These are phyloP conservation scores for Harpegnathos saltator DNA, from an alignment of 1,140 invertebrate genomes.

Conservation along the genomic window DNA sequence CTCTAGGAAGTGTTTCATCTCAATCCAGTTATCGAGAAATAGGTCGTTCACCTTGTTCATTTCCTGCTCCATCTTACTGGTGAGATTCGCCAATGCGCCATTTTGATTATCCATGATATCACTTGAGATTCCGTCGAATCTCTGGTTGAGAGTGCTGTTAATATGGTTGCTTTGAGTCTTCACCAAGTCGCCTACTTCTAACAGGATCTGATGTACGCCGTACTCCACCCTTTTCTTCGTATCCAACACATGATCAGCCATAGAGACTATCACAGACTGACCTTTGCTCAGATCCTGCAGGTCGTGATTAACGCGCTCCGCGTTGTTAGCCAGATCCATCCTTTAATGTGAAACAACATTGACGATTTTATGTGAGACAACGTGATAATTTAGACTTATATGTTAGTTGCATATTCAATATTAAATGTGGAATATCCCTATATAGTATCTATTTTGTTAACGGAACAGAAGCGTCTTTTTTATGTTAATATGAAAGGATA, in stretches of 20 bases:
- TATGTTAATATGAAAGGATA: slow-evolving; percentile 13
- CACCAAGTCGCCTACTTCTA: slow-evolving; percentile 91
- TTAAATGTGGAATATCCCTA: too few relatives aligned
- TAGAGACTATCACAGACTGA: slow-evolving; percentile 93
- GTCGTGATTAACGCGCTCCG: slow-evolving; percentile 83
- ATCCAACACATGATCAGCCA: slow-evolving; percentile 93
- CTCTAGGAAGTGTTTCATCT: not conserved
- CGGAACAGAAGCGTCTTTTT: not conserved
- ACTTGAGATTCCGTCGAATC: slow-evolving; percentile 90
- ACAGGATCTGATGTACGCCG: slow-evolving; percentile 93
- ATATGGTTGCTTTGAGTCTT: slow-evolving; percentile 89
- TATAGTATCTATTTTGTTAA: slow-evolving; percentile 1
- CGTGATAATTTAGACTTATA: too few relatives aligned
- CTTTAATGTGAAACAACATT: slow-evolving; percentile 63
- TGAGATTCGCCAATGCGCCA: slow-evolving; percentile 91
- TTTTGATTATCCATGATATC: slow-evolving; percentile 91
- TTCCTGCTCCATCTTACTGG: slow-evolving; percentile 92
- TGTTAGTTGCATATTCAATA: too few relatives aligned
- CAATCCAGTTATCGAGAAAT: not conserved
- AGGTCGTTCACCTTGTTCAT: slow-evolving; percentile 88
- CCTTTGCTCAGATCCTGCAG: slow-evolving; percentile 89
- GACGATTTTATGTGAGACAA: too few relatives aligned
- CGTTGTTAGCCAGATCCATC: slow-evolving; percentile 80
- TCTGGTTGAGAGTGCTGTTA: slow-evolving; percentile 89
- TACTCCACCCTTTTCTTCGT: slow-evolving; percentile 94